Evolutionary conservation across 1,140 invertebrate genomes (phyloP).

Genomic region (Cydia fagiglandana): DNA sequence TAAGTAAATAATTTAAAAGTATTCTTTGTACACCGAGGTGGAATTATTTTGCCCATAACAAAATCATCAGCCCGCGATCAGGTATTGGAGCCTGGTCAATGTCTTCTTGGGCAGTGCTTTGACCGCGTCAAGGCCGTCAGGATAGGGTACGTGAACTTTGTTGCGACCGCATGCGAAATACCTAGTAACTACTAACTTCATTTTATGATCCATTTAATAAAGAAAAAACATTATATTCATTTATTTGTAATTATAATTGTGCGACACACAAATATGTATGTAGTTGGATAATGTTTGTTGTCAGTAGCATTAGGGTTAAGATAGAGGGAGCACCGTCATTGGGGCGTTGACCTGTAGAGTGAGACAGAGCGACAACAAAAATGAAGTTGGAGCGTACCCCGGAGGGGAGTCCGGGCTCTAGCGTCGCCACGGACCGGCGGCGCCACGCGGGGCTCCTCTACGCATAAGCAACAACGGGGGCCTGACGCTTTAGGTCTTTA

Average conservation of each 20-base stretch:
- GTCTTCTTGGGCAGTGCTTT: conserved; percentile 55
- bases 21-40: not conserved
- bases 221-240: conserved; percentile 34
- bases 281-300: conserved; percentile 53
- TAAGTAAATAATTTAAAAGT: not conserved
- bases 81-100: conserved; percentile 53
- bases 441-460: not conserved
- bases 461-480: not conserved
- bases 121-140: conserved; percentile 66
- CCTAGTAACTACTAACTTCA: not conserved
- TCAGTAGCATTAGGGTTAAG: conserved; percentile 72
- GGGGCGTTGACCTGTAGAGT: conserved; percentile 73
- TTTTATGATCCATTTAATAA: not conserved
- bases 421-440: not conserved
- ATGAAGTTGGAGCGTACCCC: conserved; percentile 68
- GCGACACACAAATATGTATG: not conserved
- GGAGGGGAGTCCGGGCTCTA: not conserved
- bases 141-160: conserved; percentile 60
- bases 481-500: not conserved
- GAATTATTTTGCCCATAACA: not conserved
- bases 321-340: conserved; percentile 67
- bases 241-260: not conserved
- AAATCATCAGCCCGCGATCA: conserved; percentile 9
- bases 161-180: conserved; percentile 44
- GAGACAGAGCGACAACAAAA: conserved; percentile 75